Base-by-base conservation (phyloP, 2,113 vertebrate species). In the Thermophis baileyi region DNA sequence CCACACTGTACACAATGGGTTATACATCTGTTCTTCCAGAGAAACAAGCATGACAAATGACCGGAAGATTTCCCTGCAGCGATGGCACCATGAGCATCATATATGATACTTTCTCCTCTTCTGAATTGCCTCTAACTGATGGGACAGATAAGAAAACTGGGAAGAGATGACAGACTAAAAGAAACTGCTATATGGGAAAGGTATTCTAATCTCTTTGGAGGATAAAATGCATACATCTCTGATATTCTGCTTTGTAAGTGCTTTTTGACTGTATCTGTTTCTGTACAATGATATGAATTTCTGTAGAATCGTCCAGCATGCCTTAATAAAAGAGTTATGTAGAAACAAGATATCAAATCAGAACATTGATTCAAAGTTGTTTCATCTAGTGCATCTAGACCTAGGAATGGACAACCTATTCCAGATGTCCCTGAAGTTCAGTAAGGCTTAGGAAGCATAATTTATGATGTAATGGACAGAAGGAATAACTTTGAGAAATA, bases 71-170 rank as follows among this genome's bases (percentile, higher is more conserved):
- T 40, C 30, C 85, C 92, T 90, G 47, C 35, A 93, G 87, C 93
- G 87, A 92, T 8, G 1, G 18, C 7, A 81, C 20, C 40, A 89
- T 49, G 69, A 54, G 94, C n/a, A 93, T 91, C 89, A 91, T 86
- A 63, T 95, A 95, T 95, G 90, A 87, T 94, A 54, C 35, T 93
- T 93, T 87, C 93, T n/a, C 27, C 53, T 20, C 24, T 95, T 96
- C 90, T 90, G 35, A 95, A 88, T 92, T 94, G 93, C 81, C 92
- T 96, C 95, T 93, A 93, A 93, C 92, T 88, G 94, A 90, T 92
- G 1, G 0, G 95, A 93, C 44, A 85, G 86, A 35, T 93, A 91
- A 90, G n/a, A 44, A 96, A 93, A 94, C 20, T 92, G 93, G 93
- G 94, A 95, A 89, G 88, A 92, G 90, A 94, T 94, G 93, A 94